These are phyloP conservation scores for Scomber colias DNA, from an alignment of 2,113 vertebrate genomes.

Conservation along the genomic window DNA sequence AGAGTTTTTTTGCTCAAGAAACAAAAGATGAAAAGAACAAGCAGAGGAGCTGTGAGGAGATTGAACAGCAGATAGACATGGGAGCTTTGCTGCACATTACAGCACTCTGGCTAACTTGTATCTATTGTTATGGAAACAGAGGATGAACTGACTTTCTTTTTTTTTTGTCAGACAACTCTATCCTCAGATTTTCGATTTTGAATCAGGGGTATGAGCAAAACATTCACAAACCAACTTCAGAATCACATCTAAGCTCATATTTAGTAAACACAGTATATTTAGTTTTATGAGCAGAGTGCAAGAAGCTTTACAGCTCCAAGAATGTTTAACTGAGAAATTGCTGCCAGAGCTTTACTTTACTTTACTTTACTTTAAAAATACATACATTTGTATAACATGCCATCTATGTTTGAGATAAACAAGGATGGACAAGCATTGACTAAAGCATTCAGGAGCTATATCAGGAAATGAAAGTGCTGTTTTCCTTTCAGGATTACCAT, in stretches of 20 bases:
- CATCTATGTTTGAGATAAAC: background rate
- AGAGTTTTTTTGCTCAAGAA: conserved; percentile 58
- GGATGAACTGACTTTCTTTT: background rate
- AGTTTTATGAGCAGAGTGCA: background rate
- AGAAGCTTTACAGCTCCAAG: background rate
- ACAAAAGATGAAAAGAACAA: conserved; percentile 59
- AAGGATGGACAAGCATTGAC: too few relatives aligned
- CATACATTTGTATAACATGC: background rate
- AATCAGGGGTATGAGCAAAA: conserved; percentile 24
- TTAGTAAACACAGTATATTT: background rate
- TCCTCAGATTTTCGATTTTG: conserved; percentile 26
- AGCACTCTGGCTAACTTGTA: conserved; percentile 31
- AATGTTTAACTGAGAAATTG: background rate
- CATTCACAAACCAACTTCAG: background rate
- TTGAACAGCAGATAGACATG: conserved; percentile 41
- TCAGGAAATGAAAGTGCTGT: background rate
- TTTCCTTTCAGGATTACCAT: background rate
- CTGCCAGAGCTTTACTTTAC: background rate
- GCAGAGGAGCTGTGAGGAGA: conserved; percentile 50
- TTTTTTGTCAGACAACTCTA: conserved; percentile 33
- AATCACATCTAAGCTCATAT: conserved; percentile 20
- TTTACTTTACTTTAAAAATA: too few relatives aligned
- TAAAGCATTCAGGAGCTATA: background rate
- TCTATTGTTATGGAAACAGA: conserved; percentile 33
- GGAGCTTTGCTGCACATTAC: conserved; percentile 35